These are phyloP conservation scores for Ruditapes philippinarum DNA, from an alignment of 1,140 invertebrate genomes.

Conservation along the genomic window DNA sequence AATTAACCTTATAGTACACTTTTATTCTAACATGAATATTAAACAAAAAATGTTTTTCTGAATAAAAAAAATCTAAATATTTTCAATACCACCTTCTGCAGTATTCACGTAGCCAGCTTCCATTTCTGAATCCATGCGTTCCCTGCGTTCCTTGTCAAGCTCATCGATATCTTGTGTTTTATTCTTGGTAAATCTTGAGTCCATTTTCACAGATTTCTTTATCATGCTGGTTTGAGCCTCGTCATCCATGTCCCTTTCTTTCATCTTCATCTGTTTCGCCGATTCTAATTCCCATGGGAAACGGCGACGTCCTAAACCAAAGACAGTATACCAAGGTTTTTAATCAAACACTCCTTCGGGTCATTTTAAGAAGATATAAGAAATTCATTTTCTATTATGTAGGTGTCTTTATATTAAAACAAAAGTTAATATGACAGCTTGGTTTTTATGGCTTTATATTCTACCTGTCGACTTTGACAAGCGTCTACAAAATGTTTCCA, in stretches of 20 bases:
- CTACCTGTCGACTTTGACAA: no score
- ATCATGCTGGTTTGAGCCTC: conserved; percentile 42
- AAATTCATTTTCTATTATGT: no score
- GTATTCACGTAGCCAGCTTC: background rate
- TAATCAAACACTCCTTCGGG: no score
- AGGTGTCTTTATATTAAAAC: no score
- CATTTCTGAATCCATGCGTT: background rate
- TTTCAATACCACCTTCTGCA: background rate
- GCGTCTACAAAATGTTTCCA: no score
- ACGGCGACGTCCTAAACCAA: conserved; percentile 19
- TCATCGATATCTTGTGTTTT: conserved; percentile 57
- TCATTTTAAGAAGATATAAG: no score
- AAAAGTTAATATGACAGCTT: no score
- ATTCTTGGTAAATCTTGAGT: conserved; percentile 56
- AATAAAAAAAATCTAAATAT: background rate
- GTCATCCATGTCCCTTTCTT: conserved; percentile 50
- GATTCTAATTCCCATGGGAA: conserved; percentile 67
- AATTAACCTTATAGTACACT: no score
- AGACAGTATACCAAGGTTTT: no score
- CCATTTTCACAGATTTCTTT: conserved; percentile 61
- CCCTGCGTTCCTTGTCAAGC: conserved; percentile 16
- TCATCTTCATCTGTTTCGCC: conserved; percentile 45
- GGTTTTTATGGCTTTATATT: no score
- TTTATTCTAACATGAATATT: no score
- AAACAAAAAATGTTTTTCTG: no score